A percentile compares a stretch with the other conserved stretches of the same genome.
Conservation (phyloP, 2,113 vertebrate genomes). For the Turnix velox region DNA sequence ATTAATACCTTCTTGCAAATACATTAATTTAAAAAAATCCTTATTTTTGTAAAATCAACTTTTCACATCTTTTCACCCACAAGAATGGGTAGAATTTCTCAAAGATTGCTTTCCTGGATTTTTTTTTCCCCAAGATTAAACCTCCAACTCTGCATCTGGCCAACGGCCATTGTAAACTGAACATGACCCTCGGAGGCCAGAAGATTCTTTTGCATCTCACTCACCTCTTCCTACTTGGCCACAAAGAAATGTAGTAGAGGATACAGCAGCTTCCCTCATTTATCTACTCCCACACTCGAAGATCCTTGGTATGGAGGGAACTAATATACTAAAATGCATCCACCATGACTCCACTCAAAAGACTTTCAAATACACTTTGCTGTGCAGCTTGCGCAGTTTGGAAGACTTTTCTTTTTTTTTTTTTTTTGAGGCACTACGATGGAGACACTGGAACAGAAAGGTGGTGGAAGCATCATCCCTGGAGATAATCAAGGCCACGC, state of each 20-base stretch:
- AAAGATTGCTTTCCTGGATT: background rate
- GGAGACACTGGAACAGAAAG: too few relatives aligned
- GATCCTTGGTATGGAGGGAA: background rate
- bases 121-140: background rate
- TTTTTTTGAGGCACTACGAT: too few relatives aligned
- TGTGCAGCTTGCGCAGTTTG: background rate
- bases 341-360: background rate
- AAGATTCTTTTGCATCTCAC: background rate
- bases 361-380: background rate
- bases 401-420: too few relatives aligned
- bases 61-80: background rate
- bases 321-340: background rate
- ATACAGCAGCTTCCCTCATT: background rate
- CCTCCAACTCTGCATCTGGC: background rate
- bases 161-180: background rate
- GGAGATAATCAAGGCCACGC: too few relatives aligned
- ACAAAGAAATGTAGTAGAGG: background rate
- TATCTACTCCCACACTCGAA: background rate
- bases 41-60: background rate
- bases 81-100: background rate
- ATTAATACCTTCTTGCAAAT: background rate
- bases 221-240: background rate
- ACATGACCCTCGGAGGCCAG: background rate
- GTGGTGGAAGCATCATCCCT: too few relatives aligned
- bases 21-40: background rate